Conservation (phyloP, 2,797 vertebrate genomes). For the Sebastes variabilis region DNA sequence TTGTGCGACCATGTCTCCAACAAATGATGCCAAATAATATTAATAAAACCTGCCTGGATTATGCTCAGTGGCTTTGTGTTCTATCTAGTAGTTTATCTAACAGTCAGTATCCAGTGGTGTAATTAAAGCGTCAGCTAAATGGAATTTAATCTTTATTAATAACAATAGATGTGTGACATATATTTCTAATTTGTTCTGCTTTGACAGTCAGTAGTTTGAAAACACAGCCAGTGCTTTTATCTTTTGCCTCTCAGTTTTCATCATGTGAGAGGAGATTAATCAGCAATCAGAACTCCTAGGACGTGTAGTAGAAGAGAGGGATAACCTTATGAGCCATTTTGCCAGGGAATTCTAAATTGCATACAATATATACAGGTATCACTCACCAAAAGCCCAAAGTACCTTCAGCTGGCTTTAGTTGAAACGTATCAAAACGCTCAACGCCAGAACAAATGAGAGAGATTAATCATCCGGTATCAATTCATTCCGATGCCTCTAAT, state of each 20-base stretch:
- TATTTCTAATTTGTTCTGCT: neutral
- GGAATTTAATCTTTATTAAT: constrained; percentile 6
- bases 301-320: neutral
- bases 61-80: neutral
- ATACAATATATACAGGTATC: neutral
- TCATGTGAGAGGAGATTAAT: constrained; percentile 52
- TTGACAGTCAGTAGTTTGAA: constrained; percentile 8
- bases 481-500: constrained; percentile 41
- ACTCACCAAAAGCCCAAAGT: neutral
- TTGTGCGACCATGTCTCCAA: neutral
- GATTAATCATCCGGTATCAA: constrained; percentile 42
- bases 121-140: constrained; percentile 5
- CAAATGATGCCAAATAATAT: neutral
- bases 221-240: neutral
- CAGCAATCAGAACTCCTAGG: neutral
- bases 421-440: constrained; percentile 7
- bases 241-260: neutral
- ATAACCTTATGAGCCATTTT: neutral
- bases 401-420: neutral
- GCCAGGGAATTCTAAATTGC: neutral
- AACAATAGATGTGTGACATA: neutral
- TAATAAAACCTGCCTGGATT: neutral
- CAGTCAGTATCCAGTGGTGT: neutral
- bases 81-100: neutral
- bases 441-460: constrained; percentile 14